A percentile compares a stretch with the other conserved stretches of the same genome.
phyloP scores from a whole-genome alignment of 2,888 invertebrate species.

The Macrostomum cliftonense region DNA sequence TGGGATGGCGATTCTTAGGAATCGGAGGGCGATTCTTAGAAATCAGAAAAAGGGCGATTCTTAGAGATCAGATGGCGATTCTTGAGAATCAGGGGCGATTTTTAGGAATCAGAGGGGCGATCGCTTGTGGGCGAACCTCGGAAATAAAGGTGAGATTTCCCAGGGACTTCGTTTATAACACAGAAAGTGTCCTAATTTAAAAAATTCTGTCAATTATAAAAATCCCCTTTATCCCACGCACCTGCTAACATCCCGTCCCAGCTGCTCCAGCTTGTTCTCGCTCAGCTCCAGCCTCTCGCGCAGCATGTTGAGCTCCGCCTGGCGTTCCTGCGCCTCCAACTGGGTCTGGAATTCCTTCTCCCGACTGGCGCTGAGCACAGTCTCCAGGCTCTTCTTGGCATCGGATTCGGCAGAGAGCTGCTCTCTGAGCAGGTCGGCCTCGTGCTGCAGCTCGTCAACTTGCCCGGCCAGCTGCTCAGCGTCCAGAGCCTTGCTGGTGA shows the following conservation, averaged over 20 bases:
- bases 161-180: too few relatives aligned
- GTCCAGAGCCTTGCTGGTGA: conserved; percentile 28
- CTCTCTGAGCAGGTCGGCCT: conserved; percentile 7
- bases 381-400: conserved; percentile 29
- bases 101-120: too few relatives aligned
- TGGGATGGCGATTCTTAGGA: too few relatives aligned
- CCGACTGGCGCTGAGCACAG: conserved; percentile 27
- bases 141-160: too few relatives aligned
- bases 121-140: too few relatives aligned
- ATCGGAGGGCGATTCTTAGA: too few relatives aligned
- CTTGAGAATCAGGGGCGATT: too few relatives aligned
- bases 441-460: conserved; percentile 5
- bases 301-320: conserved; percentile 22
- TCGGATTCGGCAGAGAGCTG: conserved; percentile 4
- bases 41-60: too few relatives aligned
- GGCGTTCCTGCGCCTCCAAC: conserved; percentile 29
- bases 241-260: conserved; percentile 26
- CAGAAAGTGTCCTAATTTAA: too few relatives aligned
- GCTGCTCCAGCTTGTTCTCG: conserved; percentile 37
- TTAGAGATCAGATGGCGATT: too few relatives aligned
- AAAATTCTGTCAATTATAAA: too few relatives aligned
- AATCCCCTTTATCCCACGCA: too few relatives aligned
- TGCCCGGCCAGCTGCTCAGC: conserved; percentile 28
- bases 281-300: conserved; percentile 28
- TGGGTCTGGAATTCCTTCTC: conserved; percentile 37